These are phyloP conservation scores for Melanargia galathea DNA, from an alignment of 2,888 invertebrate genomes.

Conservation along the genomic window DNA sequence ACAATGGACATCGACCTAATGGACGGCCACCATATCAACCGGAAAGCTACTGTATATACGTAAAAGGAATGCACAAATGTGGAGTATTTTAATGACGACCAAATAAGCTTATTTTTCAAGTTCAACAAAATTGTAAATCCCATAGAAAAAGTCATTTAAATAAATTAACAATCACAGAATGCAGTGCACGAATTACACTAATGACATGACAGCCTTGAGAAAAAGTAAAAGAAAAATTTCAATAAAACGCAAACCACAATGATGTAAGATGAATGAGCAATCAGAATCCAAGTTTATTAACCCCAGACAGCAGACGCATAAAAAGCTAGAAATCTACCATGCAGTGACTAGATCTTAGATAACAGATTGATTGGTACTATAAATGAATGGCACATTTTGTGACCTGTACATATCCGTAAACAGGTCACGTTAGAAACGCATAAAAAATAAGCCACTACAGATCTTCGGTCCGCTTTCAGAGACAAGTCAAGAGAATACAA, in stretches of 20 bases:
- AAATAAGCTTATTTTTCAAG: constrained; percentile 11
- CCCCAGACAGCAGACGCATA: constrained; percentile 76
- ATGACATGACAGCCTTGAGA: constrained; percentile 57
- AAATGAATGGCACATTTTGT: constrained; percentile 70
- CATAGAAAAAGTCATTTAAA: constrained; percentile 41
- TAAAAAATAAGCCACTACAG: constrained; percentile 60
- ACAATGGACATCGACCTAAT: constrained; percentile 30
- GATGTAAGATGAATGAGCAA: constrained; percentile 81
- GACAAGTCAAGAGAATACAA: constrained; percentile 55
- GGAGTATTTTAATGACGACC: constrained; percentile 15
- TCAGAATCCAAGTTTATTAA: constrained; percentile 76
- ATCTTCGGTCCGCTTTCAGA: constrained; percentile 57
- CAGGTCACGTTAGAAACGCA: constrained; percentile 67
- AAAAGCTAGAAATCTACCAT: constrained; percentile 77
- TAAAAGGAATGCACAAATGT: constrained; percentile 13
- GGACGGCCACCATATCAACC: constrained; percentile 13
- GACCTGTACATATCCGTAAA: constrained; percentile 65
- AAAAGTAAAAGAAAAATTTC: constrained; percentile 61
- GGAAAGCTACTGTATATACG: constrained; percentile 10
- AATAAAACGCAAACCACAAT: constrained; percentile 66
- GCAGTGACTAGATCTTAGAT: constrained; percentile 74
- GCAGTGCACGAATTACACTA: constrained; percentile 52
- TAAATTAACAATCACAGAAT: constrained; percentile 50
- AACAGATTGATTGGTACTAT: constrained; percentile 78
- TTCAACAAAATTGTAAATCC: constrained; percentile 42